phyloP scores from a whole-genome alignment of 2,888 invertebrate genomes.

The Entomobrya proxima region DNA sequence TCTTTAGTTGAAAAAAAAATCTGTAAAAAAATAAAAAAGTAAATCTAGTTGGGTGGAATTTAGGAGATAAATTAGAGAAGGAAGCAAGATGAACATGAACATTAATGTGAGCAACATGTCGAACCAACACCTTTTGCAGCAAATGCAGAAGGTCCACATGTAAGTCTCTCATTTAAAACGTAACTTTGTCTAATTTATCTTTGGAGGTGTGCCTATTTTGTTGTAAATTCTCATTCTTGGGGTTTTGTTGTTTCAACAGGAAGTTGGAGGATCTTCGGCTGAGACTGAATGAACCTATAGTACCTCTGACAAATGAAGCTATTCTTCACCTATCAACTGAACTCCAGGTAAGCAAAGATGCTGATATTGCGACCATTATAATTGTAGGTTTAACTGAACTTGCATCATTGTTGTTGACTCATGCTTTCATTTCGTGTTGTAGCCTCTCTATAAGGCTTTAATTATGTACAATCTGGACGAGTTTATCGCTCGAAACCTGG shows the following conservation, averaged over 20 bases:
- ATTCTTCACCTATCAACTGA: conserved; percentile 71
- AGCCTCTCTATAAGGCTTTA: conserved; percentile 74
- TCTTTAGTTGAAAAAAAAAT: neutral
- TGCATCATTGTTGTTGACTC: neutral
- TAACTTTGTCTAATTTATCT: neutral
- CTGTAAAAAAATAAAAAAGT: conserved; percentile 6
- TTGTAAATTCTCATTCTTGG: neutral
- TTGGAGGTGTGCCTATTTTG: neutral
- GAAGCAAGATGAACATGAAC: conserved; percentile 35
- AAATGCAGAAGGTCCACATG: conserved; percentile 61
- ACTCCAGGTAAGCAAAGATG: conserved; percentile 68
- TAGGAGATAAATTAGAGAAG: neutral
- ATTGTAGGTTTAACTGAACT: neutral
- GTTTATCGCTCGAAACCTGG: conserved; percentile 69
- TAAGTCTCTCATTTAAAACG: conserved; percentile 19
- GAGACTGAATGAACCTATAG: conserved; percentile 72
- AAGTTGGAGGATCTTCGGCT: conserved; percentile 72
- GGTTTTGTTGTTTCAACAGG: conserved; percentile 47
- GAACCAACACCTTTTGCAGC: conserved; percentile 56
- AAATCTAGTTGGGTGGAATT: neutral
- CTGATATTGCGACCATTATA: neutral
- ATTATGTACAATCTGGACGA: conserved; percentile 74
- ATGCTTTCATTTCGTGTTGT: conserved; percentile 22
- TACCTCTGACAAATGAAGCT: conserved; percentile 72
- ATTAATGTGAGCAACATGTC: conserved; percentile 31